These are phyloP conservation scores for Botia kubotai DNA, from an alignment of 2,797 vertebrate genomes.

Conservation along the genomic window DNA sequence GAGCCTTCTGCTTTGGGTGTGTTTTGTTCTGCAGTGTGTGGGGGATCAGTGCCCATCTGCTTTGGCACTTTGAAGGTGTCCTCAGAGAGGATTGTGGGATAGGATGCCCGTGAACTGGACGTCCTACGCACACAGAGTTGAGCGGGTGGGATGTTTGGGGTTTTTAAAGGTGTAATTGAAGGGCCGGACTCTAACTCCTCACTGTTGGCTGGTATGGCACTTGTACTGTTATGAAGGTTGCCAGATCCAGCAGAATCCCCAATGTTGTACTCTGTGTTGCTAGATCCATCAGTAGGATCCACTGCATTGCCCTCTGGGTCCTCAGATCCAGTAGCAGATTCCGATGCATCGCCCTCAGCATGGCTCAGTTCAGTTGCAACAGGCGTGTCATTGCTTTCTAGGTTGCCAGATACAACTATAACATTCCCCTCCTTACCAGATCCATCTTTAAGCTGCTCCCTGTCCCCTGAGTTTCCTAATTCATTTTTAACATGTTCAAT, in stretches of 20 bases:
- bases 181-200: not conserved
- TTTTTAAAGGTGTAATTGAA: constrained; percentile 41
- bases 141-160: constrained; percentile 51
- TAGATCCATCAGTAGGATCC: not conserved
- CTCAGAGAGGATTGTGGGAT: constrained; percentile 64
- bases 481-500: not conserved
- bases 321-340: not conserved
- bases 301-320: not conserved
- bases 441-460: not conserved
- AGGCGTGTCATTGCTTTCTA: not conserved
- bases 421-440: no score
- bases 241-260: not conserved
- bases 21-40: not conserved
- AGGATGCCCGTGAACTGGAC: constrained; percentile 64
- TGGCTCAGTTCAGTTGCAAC: not conserved
- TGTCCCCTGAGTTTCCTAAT: not conserved
- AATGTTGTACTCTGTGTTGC: constrained; percentile 14
- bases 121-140: constrained; percentile 71
- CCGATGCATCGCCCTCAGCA: not conserved
- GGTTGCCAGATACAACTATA: not conserved
- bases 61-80: constrained; percentile 73
- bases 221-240: constrained; percentile 7
- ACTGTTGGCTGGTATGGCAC: constrained; percentile 5
- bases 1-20: not conserved
- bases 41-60: constrained; percentile 29